Evolutionary conservation across 2,797 vertebrate species (phyloP).

Genomic region (Halcyon badia): DNA sequence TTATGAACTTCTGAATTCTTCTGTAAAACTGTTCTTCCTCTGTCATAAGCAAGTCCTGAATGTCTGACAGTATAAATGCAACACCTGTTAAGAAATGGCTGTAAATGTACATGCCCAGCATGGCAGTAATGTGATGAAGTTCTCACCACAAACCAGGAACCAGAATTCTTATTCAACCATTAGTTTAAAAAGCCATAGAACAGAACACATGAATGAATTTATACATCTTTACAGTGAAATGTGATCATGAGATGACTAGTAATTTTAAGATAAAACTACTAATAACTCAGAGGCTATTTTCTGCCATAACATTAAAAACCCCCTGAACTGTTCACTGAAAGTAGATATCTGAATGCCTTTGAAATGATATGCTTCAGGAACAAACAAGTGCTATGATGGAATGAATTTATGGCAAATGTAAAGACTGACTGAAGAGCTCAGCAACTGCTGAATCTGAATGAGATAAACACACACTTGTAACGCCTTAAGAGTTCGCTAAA

Average conservation of each 20-base stretch:
- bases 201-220: not conserved
- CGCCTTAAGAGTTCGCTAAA: not conserved
- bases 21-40: conserved; percentile 78
- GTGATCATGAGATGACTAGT: not conserved
- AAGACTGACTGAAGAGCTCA: not conserved
- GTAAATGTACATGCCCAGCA: not conserved
- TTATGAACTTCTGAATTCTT: conserved; percentile 86
- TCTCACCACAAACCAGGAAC: not conserved
- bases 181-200: not conserved
- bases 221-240: not conserved
- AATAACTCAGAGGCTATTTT: not conserved
- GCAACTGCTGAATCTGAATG: not conserved
- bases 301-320: not conserved
- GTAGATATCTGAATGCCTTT: not conserved
- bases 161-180: not conserved
- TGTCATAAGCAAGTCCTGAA: conserved; percentile 77
- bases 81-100: conserved; percentile 80
- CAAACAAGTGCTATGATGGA: not conserved
- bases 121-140: not conserved
- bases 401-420: not conserved
- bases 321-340: not conserved
- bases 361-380: not conserved
- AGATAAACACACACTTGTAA: not conserved
- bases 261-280: not conserved
- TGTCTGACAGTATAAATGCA: conserved; percentile 90